Base-by-base conservation (phyloP, 2,113 vertebrate species). In the Xiphias gladius region DNA sequence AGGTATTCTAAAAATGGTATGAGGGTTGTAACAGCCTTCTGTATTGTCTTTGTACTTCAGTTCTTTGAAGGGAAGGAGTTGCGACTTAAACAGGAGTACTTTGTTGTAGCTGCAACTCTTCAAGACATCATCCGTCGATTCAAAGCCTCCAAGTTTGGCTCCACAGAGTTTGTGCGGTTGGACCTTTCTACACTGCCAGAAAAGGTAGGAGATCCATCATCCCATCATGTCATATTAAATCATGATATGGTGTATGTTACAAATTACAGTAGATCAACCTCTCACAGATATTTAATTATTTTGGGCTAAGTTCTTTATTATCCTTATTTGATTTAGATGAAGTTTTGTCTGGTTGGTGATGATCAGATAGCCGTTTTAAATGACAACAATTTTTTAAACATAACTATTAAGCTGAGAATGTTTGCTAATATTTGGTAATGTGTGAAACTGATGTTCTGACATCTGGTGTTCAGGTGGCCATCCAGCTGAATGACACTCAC, bases 31-130 rank as follows among this genome's bases (percentile, higher is more conserved):
- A 11, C 64, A 32, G 13, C 16, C 46, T 19, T 50, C 48, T 22
- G 19, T 20, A 1, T 35, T 43, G n/a, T 54, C 17, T 59, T n/a
- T 71, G 3, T 39, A 16, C 81, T 35, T 0, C 81, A 98, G 97
- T 98, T 98, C 91, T 98, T 98, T 22, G 97, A 98, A 48, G 97
- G 97, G 19, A 98, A 97, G 89, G 97, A 98, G 87, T 93, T 98
- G 57, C 95, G 97, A 43, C 93, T 98, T 74, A 98, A 98, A 85
- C 97, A 98, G 93, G 97, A 98, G 86, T 98, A 98, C 86, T 98
- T 98, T 17, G 97, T 97, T 0, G 97, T 98, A 17, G 96, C 97
- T 0, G 97, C 97, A 7, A 98, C 97, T 0, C 96, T 98, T 16
- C 97, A 97, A 77, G 97, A 98, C 94, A 97, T 98, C 93, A 91